Conservation (phyloP, 1,140 invertebrate species). For the Matsumurasca onukii region DNA sequence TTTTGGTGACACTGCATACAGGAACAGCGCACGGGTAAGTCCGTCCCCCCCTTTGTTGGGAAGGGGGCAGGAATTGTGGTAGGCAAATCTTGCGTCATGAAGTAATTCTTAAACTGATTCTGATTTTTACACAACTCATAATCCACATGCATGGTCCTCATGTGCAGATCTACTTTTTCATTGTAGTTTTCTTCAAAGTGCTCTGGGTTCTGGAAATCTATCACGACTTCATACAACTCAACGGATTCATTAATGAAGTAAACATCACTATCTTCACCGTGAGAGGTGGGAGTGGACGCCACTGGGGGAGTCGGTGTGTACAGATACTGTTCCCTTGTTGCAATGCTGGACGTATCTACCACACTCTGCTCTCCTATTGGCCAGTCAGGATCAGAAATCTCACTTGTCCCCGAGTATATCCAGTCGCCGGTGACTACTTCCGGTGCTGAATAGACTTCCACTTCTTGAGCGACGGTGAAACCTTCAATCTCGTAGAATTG, state of each 20-base stretch:
- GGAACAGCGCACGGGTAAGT: background rate
- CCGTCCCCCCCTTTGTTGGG: background rate
- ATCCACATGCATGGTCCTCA: constrained; percentile 8
- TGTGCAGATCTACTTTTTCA: constrained; percentile 1
- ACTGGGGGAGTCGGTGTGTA: no score
- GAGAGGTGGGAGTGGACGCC: no score
- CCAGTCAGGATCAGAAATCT: constrained; percentile 13
- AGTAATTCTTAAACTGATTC: constrained; percentile 14
- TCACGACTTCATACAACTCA: background rate
- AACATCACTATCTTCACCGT: background rate
- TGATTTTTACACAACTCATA: constrained; percentile 1
- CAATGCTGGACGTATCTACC: background rate
- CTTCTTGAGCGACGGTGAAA: constrained; percentile 19
- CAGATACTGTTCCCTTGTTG: background rate
- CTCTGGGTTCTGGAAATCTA: background rate
- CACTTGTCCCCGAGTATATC: constrained; percentile 10
- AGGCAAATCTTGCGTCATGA: constrained; percentile 8
- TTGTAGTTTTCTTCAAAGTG: background rate
- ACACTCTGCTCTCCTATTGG: background rate
- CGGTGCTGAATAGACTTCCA: constrained; percentile 17
- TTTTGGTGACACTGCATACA: constrained; percentile 17
- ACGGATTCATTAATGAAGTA: background rate
- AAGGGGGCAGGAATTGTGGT: constrained; percentile 14
- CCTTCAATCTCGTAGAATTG: constrained; percentile 19
- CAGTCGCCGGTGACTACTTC: background rate